phyloP scores from a whole-genome alignment of 2,113 vertebrate genomes.

The Empidonax traillii region DNA sequence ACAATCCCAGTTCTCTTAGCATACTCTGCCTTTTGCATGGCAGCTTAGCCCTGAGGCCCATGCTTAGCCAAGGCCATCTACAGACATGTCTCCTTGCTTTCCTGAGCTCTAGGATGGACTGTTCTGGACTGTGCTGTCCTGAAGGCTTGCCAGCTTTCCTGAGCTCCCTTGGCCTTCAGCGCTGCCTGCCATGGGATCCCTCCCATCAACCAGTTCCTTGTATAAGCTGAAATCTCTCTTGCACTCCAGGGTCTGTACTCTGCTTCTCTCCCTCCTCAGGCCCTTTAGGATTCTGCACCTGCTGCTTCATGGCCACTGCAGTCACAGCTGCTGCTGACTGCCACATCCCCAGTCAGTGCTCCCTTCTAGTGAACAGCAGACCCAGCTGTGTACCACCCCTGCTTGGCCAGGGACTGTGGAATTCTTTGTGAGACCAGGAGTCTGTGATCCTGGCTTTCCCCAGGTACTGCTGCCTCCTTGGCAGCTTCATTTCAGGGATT shows the following conservation, averaged over 20 bases:
- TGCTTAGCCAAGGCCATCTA: neutral
- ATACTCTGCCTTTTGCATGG: neutral
- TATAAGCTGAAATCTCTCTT: neutral
- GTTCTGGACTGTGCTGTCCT: neutral
- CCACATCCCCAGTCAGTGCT: neutral
- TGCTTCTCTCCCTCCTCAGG: neutral
- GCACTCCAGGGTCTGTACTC: neutral
- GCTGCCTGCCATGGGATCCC: neutral
- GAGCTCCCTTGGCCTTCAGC: neutral
- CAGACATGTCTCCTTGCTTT: neutral
- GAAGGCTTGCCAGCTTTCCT: neutral
- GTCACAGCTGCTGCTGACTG: neutral
- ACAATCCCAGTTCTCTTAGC: neutral
- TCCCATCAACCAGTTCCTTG: neutral
- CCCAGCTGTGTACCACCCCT: neutral
- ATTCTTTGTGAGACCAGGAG: neutral
- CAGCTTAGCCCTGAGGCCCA: neutral
- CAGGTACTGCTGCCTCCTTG: neutral
- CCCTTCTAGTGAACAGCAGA: neutral
- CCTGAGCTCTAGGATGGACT: neutral
- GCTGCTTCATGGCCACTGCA: neutral
- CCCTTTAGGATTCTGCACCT: neutral
- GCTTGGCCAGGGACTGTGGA: neutral
- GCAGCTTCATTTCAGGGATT: neutral
- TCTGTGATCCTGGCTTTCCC: neutral